These are phyloP conservation scores for Caerostris extrusa DNA, from an alignment of 1,140 invertebrate genomes.

Conservation along the genomic window DNA sequence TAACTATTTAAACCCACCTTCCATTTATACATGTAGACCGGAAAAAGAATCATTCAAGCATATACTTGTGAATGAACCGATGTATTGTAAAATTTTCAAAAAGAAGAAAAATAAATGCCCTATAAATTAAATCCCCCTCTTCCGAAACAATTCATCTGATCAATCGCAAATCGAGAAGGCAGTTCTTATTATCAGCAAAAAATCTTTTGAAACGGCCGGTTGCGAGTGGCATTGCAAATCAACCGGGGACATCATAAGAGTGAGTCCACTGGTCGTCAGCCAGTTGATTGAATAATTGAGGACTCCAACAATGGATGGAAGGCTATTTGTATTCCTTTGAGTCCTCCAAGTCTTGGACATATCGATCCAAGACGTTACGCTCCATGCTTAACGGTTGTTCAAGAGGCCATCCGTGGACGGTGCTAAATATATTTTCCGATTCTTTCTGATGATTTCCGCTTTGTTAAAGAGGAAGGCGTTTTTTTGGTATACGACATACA, in stretches of 20 bases:
- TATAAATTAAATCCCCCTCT: neutral
- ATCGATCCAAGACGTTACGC: slow-evolving; percentile 41
- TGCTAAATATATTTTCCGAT: slow-evolving; percentile 21
- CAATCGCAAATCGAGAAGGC: neutral
- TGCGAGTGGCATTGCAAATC: neutral
- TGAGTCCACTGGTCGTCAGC: slow-evolving; percentile 20
- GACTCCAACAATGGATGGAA: slow-evolving; percentile 19
- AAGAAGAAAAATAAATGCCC: neutral
- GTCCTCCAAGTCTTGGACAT: slow-evolving; percentile 23
- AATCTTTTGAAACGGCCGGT: neutral
- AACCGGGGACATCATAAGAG: neutral
- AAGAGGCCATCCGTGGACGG: neutral
- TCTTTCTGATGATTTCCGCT: slow-evolving; percentile 6
- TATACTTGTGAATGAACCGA: neutral
- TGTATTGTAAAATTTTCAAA: neutral
- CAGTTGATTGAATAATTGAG: slow-evolving; percentile 42
- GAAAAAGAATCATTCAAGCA: neutral
- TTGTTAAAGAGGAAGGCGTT: neutral
- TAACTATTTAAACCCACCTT: no score
- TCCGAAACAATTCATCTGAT: neutral
- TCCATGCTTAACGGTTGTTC: slow-evolving; percentile 36
- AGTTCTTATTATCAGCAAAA: neutral
- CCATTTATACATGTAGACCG: no score
- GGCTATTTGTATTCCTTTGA: slow-evolving; percentile 36
- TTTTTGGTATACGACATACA: neutral